Base-by-base conservation (phyloP, 2,113 vertebrate species). In the Urocolius indicus region DNA sequence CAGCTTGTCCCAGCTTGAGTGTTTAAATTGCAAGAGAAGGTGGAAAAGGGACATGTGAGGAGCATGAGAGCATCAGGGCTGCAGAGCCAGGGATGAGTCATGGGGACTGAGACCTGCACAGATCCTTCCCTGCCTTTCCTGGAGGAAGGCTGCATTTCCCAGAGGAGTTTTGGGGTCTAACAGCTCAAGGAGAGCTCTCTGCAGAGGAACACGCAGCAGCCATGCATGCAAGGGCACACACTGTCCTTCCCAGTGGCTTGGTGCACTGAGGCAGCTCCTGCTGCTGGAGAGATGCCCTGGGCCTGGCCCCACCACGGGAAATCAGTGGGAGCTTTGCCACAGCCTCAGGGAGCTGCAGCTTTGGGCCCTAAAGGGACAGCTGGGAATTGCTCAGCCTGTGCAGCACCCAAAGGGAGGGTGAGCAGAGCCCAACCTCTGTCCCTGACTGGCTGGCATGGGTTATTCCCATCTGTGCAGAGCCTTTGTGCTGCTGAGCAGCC, bases 331-430 rank as follows among this genome's bases (percentile, higher is more conserved):
- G 71, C 79, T 72, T 36, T 78, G 89, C 95, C 91, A 69, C 0
- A 7, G 74, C 20, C 55, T 65, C 74, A 46, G 1, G 48, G 76
- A 72, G 59, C 87, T 36, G 72, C 92, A 0, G 67, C 6, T 23
- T 84, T 76, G 16, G 95, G 94, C 55, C 41, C 84, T 73, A 84
- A 91, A 69, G 94, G 92, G 90, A n/a, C 41, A 1, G 55, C 55
- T 91, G 92, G 92, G 90, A 79, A 78, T 24, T 13, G 36, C 29
- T 41, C 12, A 48, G 46, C 59, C 48, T 14, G 61, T 5, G 1
- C 2, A 0, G 80, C 23, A 19, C 4, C 36, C 0, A 10, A 14
- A 41, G 9, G 5, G 22, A 18, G n/a, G 23, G 16, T 2, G 16
- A 73, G 43, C 11, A 0, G 49, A 66, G 58, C 51, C 34, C 51